Conservation (phyloP, 2,888 invertebrate species). For the Megalurothrips usitatus region DNA sequence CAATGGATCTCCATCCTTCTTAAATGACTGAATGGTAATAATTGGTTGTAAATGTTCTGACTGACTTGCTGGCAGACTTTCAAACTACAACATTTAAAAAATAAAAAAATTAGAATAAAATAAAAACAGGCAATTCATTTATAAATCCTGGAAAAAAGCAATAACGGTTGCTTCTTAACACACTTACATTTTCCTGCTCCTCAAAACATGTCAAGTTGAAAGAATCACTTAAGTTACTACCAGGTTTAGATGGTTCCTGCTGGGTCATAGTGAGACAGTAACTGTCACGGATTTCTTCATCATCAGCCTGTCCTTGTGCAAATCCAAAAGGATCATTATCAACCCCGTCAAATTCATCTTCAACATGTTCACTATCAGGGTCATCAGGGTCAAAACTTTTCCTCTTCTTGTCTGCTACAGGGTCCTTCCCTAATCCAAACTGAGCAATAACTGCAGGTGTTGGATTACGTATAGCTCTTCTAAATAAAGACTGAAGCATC, state of each 20-base stretch:
- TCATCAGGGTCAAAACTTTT: constrained; percentile 5
- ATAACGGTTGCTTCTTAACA: not conserved
- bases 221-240: not conserved
- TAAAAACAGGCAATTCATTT: no score
- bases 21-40: constrained; percentile 72
- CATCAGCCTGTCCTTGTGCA: constrained; percentile 41
- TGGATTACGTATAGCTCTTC: not conserved
- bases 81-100: not conserved
- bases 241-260: constrained; percentile 32
- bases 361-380: not conserved
- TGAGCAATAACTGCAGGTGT: not conserved
- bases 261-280: constrained; percentile 69
- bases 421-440: not conserved
- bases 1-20: constrained; percentile 66
- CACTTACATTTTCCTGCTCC: not conserved
- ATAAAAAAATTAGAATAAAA: not conserved
- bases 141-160: not conserved
- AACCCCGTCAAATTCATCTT: constrained; percentile 42
- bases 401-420: not conserved
- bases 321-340: constrained; percentile 39
- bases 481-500: not conserved
- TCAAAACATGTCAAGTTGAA: not conserved
- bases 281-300: constrained; percentile 55
- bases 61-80: not conserved
- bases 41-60: not conserved